Conservation (phyloP, 2,888 invertebrate species). For the Lacanobia wlatinum region DNA sequence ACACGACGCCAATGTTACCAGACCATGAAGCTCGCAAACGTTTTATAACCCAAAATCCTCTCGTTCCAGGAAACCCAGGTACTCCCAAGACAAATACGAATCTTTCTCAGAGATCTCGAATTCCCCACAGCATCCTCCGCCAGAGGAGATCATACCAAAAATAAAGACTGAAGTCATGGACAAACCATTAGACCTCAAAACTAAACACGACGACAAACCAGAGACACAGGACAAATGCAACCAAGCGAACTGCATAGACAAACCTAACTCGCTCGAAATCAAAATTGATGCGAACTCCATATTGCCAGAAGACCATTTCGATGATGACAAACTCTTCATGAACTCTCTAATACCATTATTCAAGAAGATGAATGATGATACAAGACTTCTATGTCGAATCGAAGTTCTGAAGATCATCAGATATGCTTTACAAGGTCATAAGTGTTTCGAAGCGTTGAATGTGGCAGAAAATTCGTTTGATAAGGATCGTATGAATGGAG, state of each 20-base stretch:
- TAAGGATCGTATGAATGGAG: slow-evolving; percentile 75
- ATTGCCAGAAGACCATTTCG: slow-evolving; percentile 85
- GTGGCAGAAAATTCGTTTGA: slow-evolving; percentile 81
- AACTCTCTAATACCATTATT: slow-evolving; percentile 85
- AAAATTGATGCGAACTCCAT: slow-evolving; percentile 86
- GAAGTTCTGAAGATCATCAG: slow-evolving; percentile 86
- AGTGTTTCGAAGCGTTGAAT: slow-evolving; percentile 81
- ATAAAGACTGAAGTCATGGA: slow-evolving; percentile 80
- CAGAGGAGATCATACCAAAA: slow-evolving; percentile 80
- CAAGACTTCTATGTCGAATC: slow-evolving; percentile 83
- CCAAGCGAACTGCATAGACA: slow-evolving; percentile 76
- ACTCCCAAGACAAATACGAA: slow-evolving; percentile 87
- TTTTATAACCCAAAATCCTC: not conserved
- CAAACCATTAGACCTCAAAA: slow-evolving; percentile 82
- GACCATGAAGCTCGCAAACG: too few relatives aligned
- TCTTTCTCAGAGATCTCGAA: slow-evolving; percentile 86
- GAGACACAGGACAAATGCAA: slow-evolving; percentile 80
- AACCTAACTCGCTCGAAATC: slow-evolving; percentile 79
- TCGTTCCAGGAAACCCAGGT: slow-evolving; percentile 82
- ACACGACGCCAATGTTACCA: too few relatives aligned
- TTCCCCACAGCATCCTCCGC: slow-evolving; percentile 83
- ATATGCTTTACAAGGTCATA: slow-evolving; percentile 83
- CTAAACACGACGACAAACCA: slow-evolving; percentile 78
- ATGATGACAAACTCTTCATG: slow-evolving; percentile 87
- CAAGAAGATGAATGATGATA: slow-evolving; percentile 88